These are phyloP conservation scores for Fistularia commersonii DNA, from an alignment of 2,797 vertebrate species.

Conservation along the genomic window DNA sequence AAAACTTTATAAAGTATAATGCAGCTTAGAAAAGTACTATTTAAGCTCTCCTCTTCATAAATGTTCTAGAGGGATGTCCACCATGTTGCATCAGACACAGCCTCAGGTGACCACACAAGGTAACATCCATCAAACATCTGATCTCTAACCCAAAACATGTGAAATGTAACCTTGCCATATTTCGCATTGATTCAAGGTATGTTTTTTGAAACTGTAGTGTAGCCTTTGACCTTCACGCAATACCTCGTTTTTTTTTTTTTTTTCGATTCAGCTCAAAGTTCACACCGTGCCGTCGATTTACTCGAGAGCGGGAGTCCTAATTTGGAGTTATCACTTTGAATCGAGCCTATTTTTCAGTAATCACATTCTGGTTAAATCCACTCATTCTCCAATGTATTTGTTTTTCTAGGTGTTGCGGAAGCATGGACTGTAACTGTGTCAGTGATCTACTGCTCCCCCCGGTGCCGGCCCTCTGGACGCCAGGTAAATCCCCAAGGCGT, in stretches of 20 bases:
- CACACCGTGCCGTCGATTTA: slow-evolving; percentile 17
- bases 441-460: slow-evolving; percentile 90
- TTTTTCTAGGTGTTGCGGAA: slow-evolving; percentile 71
- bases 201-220: slow-evolving; percentile 44
- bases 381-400: neutral
- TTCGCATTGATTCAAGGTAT: slow-evolving; percentile 61
- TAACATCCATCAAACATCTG: slow-evolving; percentile 67
- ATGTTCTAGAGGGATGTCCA: slow-evolving; percentile 60
- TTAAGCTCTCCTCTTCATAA: slow-evolving; percentile 51
- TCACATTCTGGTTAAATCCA: no score
- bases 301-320: neutral
- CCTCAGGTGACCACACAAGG: slow-evolving; percentile 60
- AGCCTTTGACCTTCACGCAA: slow-evolving; percentile 50
- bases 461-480: slow-evolving; percentile 90
- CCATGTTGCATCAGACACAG: slow-evolving; percentile 64
- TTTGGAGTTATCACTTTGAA: neutral
- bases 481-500: slow-evolving; percentile 71
- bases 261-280: slow-evolving; percentile 23
- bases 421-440: slow-evolving; percentile 94
- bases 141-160: slow-evolving; percentile 55
- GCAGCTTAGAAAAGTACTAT: slow-evolving; percentile 42
- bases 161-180: slow-evolving; percentile 64
- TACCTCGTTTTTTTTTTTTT: slow-evolving; percentile 33
- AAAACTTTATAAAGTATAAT: slow-evolving; percentile 14
- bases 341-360: neutral